A percentile compares a stretch with the other conserved stretches of the same genome.
Evolutionary conservation across 2,797 vertebrate genomes (phyloP).

Genomic region (Acrossocheilus wenchowensis): DNA sequence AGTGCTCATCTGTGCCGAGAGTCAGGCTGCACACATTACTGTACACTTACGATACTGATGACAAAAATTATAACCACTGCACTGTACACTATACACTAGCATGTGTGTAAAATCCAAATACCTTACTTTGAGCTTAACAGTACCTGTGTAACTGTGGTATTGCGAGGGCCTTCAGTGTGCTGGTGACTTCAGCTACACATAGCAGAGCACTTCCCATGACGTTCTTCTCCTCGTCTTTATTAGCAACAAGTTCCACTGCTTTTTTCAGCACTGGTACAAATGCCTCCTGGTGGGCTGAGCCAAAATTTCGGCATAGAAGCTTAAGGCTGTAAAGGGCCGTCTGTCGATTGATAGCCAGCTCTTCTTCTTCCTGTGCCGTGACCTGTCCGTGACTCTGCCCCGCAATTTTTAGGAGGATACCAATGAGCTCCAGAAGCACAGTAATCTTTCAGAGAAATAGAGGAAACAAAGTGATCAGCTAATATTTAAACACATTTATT

Average conservation of each 20-base stretch:
- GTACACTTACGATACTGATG: neutral
- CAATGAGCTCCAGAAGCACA: slow-evolving; percentile 82
- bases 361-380: slow-evolving; percentile 72
- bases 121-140: neutral
- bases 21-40: neutral
- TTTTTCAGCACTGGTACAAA: slow-evolving; percentile 85
- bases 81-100: neutral
- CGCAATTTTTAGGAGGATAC: slow-evolving; percentile 82
- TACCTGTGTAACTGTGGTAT: slow-evolving; percentile 93
- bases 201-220: slow-evolving; percentile 90
- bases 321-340: slow-evolving; percentile 94
- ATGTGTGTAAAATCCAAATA: neutral
- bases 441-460: slow-evolving; percentile 73
- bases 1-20: neutral
- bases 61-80: neutral
- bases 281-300: slow-evolving; percentile 73
- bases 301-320: slow-evolving; percentile 91
- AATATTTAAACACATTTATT: slow-evolving; percentile 11
- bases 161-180: slow-evolving; percentile 82
- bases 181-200: slow-evolving; percentile 88
- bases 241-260: slow-evolving; percentile 76
- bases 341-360: slow-evolving; percentile 92
- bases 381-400: slow-evolving; percentile 64
- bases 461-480: neutral
- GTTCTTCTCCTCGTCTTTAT: slow-evolving; percentile 86